Evolutionary conservation across 2,888 invertebrate genomes (phyloP), one percentile per base, ranked within the genome.

Genomic region (Drosophila infuscata): DNA sequence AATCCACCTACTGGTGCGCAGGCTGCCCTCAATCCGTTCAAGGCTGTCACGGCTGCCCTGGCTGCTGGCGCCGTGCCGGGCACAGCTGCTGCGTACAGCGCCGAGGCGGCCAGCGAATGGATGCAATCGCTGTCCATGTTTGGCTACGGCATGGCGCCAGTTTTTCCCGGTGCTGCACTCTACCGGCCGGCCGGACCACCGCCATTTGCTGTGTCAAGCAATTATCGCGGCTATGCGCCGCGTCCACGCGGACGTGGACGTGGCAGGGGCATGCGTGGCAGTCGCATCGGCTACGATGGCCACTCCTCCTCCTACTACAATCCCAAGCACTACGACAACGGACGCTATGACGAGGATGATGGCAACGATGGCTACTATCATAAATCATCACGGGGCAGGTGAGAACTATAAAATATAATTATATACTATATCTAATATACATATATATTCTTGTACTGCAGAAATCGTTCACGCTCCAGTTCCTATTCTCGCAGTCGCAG

Each of bases 241-340:
- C 88, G 94, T 12, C 90, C 77, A 0, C 93, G 94, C 12, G 94
- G 94, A 0, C 91, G 94, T 59, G 93, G 91, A 3, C 84, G 89
- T 0, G 89, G 89, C 17, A 88, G 89, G 0, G 89, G 89, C 17
- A 87, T 88, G 3, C 79, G 86, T 3, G 82, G 87, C 30, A 65
- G 64, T 63, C 88, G 81, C 0, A 17, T 53, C 17, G 86, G 88
- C 32, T 87, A 87, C 36, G 87, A 89, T 0, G 81, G 83, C 1
- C 70, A 84, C n/a, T 77, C 88, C 5, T 90, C 86, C 4, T 87
- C 90, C 25, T 91, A 92, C 58, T 92, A 91, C 53, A 90, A 89
- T 74, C 83, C 89, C 76, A 95, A 95, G 81, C 95, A 95, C 58
- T 95, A 94, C 49, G 94, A 95, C 59, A 92, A 93, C 30, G 94